Base-by-base conservation (phyloP, 2,888 invertebrate species). In the Deilephila porcellus region DNA sequence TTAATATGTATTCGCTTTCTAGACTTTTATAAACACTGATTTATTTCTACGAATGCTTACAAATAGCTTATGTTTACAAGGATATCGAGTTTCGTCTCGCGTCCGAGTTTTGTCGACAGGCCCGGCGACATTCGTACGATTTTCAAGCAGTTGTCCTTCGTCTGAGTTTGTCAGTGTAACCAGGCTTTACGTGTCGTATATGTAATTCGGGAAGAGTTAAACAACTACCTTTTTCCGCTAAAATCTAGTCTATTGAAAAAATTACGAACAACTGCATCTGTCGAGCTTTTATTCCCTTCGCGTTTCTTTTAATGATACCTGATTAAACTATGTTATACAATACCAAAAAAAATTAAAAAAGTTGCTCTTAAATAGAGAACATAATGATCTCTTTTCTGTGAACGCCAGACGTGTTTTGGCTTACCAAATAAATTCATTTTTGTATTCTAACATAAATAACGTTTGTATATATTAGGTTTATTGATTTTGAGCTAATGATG, bases 201-300 rank as follows among this genome's bases (percentile, higher is more conserved):
- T 56, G 52, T 67, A 52, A 78, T 80, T 79, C 67, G 67, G 67
- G 52, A 67, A 67, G 52, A 52, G 67, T 67, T 67, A 52, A 67
- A 25, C 25, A 45, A 67, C 45, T 67, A 82, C 85, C 84, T 88
- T 84, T 56, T 87, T 88, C 90, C 89, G 88, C 89, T 86, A 82
- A 85, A 87, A 86, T 93, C 93, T 94, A 93, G 93, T 94, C 93
- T 90, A 82, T 83, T 85, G 81, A 83, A 85, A 56, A 84, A 80
- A 82, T 84, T 87, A 85, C 82, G 82, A 82, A 81, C 83, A 77
- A 79, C 45, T 77, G 76, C 75, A 76, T 78, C 75, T 77, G 52
- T 52, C 52, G 14, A n/a, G 67, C 74, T 72, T 76, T 67, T 67
- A 59, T 71, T 71, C 60, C 70, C 64, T 74, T 74, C 73, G 72